These are phyloP conservation scores for Danio tinwini DNA, from an alignment of 2,797 vertebrate species.

Conservation along the genomic window DNA sequence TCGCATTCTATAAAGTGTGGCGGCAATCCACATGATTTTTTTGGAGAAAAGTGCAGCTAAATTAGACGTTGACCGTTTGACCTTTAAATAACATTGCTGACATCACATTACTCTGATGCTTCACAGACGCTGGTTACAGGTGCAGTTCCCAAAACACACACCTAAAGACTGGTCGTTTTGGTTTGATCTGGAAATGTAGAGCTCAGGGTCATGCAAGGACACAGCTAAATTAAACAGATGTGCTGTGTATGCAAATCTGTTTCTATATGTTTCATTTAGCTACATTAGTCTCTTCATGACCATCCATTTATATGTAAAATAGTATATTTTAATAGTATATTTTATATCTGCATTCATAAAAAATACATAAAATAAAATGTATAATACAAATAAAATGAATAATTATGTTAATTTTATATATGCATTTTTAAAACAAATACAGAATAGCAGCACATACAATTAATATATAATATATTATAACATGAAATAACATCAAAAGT, in stretches of 20 bases:
- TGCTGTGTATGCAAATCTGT: background rate
- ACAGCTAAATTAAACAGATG: background rate
- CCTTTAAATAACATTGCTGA: slow-evolving; percentile 61
- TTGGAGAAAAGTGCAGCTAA: slow-evolving; percentile 41
- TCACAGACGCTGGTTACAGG: background rate
- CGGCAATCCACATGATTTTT: background rate
- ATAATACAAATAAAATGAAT: too few relatives aligned
- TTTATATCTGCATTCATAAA: too few relatives aligned
- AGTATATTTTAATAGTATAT: too few relatives aligned
- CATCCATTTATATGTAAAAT: too few relatives aligned
- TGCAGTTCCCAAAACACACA: slow-evolving; percentile 3
- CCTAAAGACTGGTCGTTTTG: background rate
- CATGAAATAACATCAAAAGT: too few relatives aligned
- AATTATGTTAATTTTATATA: too few relatives aligned
- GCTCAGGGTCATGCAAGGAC: background rate
- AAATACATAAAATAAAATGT: too few relatives aligned
- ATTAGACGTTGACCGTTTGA: slow-evolving; percentile 64
- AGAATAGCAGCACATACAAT: too few relatives aligned
- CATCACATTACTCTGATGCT: slow-evolving; percentile 37
- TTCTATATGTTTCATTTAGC: background rate
- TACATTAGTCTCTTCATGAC: too few relatives aligned
- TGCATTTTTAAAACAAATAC: too few relatives aligned
- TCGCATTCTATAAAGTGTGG: background rate
- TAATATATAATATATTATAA: too few relatives aligned
- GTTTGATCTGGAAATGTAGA: background rate